Evolutionary conservation across 2,113 vertebrate genomes (phyloP), one percentile per base, ranked within the genome.

Genomic region (Chaenocephalus aceratus): DNA sequence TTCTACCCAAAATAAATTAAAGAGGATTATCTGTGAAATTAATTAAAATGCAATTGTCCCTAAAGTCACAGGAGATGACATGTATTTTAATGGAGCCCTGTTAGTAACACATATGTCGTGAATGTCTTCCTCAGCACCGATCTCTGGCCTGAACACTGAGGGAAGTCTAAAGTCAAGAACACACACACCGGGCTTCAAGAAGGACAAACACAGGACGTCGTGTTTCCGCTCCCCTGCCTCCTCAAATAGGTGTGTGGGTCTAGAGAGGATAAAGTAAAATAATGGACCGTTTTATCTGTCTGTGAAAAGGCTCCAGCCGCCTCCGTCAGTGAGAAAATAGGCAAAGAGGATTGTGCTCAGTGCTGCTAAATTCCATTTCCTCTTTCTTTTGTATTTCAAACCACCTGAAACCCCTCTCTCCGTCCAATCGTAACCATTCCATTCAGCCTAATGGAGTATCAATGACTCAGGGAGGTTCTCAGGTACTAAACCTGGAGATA

Each of bases 261-360:
- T 74, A 71, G 23, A 79, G 83, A 60, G 44, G 18, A 80, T 74
- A 3, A 72, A 79, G 83, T 83, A 34, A 85, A 85, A 84, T 89
- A 77, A 86, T 80, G 48, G 16, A 11, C 3, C 53, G 10, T 84
- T 67, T 77, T 75, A 75, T 87, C 78, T 1, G 41, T 21, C 69
- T 61, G 56, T 21, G 64, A 81, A 81, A 46, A 59, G 60, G 72
- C 49, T 72, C 62, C 52, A 34, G 72, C 72, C 62, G 71, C 66
- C 63, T 76, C 85, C 62, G 6, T 21, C 21, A 21, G 21, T 21
- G 21, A 21, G 21, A 21, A 21, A 21, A 21, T 21, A 21, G 21
- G 21, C 71, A 83, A 72, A 75, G 18, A 70, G 36, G 70, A 75
- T 68, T 78, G 60, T 79, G 63, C 77, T 79, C 10, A 8, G 48